Percentiles rank a stretch among this genome's conserved stretches.
Evolutionary conservation across 2,797 vertebrate species (phyloP).

Genomic region (Poliocrania exsul): DNA sequence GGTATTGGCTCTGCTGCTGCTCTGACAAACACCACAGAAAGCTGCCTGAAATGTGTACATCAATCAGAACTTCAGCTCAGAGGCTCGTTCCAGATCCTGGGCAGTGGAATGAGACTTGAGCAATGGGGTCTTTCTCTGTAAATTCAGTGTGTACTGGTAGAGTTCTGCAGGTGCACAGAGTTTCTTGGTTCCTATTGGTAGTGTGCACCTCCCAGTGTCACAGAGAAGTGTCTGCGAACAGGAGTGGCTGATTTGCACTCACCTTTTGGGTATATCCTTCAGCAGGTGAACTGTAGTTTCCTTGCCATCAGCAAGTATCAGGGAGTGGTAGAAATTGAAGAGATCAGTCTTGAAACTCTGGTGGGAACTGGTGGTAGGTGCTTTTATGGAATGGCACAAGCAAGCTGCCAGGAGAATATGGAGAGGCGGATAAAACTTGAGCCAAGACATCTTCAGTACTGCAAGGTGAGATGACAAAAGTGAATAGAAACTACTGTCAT

Average conservation of each 20-base stretch:
- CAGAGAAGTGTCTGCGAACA: fast-evolving
- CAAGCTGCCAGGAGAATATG: not conserved
- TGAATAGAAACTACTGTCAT: not conserved
- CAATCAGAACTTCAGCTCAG: not conserved
- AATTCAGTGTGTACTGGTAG: fast-evolving
- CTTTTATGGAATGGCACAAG: constrained; percentile 29
- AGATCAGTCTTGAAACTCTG: constrained; percentile 34
- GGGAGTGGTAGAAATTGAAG: constrained; percentile 78
- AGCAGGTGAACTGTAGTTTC: constrained; percentile 82
- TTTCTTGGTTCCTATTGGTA: not conserved
- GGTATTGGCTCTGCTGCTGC: not conserved
- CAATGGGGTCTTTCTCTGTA: not conserved
- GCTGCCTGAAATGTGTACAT: fast-evolving
- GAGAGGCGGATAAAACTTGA: not conserved
- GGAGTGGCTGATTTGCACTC: not conserved
- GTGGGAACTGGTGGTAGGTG: not conserved
- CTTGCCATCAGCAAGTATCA: constrained; percentile 83
- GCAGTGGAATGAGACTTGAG: not conserved
- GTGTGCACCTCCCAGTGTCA: fast-evolving
- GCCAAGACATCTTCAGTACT: constrained; percentile 28
- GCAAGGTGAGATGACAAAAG: not conserved
- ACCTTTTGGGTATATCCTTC: constrained; percentile 88
- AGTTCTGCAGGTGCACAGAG: not conserved
- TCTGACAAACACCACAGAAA: not conserved
- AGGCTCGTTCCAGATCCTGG: not conserved